Percentiles rank a stretch among this genome's conserved stretches.
phyloP scores from a whole-genome alignment of 1,140 invertebrate species.

The Drosophila sechellia region DNA sequence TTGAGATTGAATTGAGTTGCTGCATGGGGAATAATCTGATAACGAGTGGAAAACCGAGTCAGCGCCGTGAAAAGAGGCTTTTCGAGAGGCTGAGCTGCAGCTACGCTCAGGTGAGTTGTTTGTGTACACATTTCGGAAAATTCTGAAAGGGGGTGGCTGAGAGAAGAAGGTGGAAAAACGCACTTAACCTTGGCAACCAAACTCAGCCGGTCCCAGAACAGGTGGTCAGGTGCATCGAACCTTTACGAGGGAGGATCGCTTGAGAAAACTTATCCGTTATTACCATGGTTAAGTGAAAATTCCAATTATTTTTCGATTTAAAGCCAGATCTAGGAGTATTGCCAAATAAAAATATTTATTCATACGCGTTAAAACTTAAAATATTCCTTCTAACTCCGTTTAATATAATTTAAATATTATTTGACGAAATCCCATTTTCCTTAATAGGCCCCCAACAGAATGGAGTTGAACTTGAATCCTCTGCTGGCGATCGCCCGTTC shows the following conservation, averaged over 20 bases:
- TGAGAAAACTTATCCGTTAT: not conserved
- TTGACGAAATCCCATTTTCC: not conserved
- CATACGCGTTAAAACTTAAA: too few relatives aligned
- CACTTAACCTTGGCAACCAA: constrained; percentile 32
- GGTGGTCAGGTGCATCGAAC: constrained; percentile 30
- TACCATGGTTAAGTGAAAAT: not conserved
- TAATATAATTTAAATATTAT: not conserved
- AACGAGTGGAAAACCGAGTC: constrained; percentile 44
- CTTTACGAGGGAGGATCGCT: constrained; percentile 6
- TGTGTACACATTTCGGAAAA: constrained; percentile 13
- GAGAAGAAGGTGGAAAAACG: constrained; percentile 16
- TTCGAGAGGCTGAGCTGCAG: constrained; percentile 53
- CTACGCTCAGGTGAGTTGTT: constrained; percentile 55
- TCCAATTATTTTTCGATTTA: too few relatives aligned
- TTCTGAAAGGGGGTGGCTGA: not conserved
- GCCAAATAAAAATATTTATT: too few relatives aligned
- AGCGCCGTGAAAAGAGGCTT: constrained; percentile 47
- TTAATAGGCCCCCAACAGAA: constrained; percentile 12
- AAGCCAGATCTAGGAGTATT: too few relatives aligned
- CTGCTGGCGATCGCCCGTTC: constrained; percentile 23
- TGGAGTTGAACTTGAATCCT: constrained; percentile 26
- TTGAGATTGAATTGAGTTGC: constrained; percentile 14
- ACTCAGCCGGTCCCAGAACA: constrained; percentile 9
- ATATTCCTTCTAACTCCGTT: not conserved
- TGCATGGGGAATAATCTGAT: constrained; percentile 64